Evolutionary conservation across 2,888 invertebrate genomes (phyloP), one percentile per base, ranked within the genome.

Genomic region (Hydroisotoma schaefferi): DNA sequence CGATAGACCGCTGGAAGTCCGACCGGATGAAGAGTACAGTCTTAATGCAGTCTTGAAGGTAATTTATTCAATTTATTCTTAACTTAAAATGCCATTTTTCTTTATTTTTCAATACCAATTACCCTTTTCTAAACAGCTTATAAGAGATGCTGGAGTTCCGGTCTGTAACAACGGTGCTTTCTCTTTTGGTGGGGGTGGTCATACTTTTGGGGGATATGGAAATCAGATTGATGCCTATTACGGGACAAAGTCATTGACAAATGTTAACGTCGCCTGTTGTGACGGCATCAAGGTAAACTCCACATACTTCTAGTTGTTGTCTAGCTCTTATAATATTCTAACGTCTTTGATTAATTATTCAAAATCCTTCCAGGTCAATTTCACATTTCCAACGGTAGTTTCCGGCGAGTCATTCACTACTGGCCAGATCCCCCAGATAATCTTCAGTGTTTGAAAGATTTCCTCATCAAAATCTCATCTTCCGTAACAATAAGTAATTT

Each of bases 371-470:
- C 15, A 40, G 40, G 40, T 40, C 15, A 86, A 85, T 3, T 90
- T 91, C 76, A 86, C 87, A 75, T 91, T 91, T 77, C 86, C 86
- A 2, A 88, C 87, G 75, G 88, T 89, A 76, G 90, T 90, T 76
- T 88, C 88, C 74, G 88, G 90, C 0, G 90, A 90, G 1, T 87
- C 88, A 0, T 88, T 90, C 1, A 89, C 90, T 74, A 88, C 88
- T 75, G 90, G 91, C 47, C 91, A 91, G 78, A 88, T 91, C 70
- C 91, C 91, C 10, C 88, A 90, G 75, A 86, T 91, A 63, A 87
- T 90, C 72, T 91, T 90, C 57, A 70, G 70, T 47, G 63, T 71
- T 59, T 71, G 61, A 68, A 3, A 10, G n/a, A n/a, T n/a, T n/a
- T n/a, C 20, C 40, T 15, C 5, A 20, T 18, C 5, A 15, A 15